These are phyloP conservation scores for Chondrosia reniformis DNA, from an alignment of 37 sponge, comb jelly and placozoan genomes.

Conservation along the genomic window DNA sequence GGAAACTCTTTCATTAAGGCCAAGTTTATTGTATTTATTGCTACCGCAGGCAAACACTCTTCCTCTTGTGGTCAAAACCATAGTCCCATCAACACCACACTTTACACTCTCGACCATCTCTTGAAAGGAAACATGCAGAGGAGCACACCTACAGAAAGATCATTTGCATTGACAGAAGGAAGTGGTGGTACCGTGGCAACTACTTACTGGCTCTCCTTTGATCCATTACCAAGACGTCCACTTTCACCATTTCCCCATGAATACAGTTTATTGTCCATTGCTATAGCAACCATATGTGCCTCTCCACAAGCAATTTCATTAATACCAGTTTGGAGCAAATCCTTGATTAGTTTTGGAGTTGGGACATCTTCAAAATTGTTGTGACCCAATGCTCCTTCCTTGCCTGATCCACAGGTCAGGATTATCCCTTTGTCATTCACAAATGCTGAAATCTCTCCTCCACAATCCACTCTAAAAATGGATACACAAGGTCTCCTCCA, in stretches of 20 bases:
- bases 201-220: slow-evolving; percentile 59
- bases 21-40: slow-evolving; percentile 90
- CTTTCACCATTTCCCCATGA: slow-evolving; percentile 79
- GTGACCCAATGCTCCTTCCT: slow-evolving; percentile 75
- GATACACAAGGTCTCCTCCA: slow-evolving; percentile 1
- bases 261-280: slow-evolving; percentile 67
- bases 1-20: slow-evolving; percentile 88
- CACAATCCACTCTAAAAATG: slow-evolving; percentile 73
- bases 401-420: slow-evolving; percentile 86
- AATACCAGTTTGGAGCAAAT: slow-evolving; percentile 52
- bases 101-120: slow-evolving; percentile 47
- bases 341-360: slow-evolving; percentile 73
- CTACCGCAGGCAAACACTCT: slow-evolving; percentile 90
- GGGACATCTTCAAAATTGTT: slow-evolving; percentile 47
- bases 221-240: slow-evolving; percentile 84
- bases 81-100: slow-evolving; percentile 92
- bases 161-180: not conserved
- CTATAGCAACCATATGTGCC: slow-evolving; percentile 73
- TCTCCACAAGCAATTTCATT: slow-evolving; percentile 79
- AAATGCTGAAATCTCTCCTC: slow-evolving; percentile 85
- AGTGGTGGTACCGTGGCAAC: not conserved
- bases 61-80: slow-evolving; percentile 87
- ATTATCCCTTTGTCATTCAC: slow-evolving; percentile 87
- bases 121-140: slow-evolving; percentile 11
- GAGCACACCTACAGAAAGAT: slow-evolving; percentile 11